These are phyloP conservation scores for Pithys albifrons DNA, from an alignment of 2,113 vertebrate species.

Conservation along the genomic window DNA sequence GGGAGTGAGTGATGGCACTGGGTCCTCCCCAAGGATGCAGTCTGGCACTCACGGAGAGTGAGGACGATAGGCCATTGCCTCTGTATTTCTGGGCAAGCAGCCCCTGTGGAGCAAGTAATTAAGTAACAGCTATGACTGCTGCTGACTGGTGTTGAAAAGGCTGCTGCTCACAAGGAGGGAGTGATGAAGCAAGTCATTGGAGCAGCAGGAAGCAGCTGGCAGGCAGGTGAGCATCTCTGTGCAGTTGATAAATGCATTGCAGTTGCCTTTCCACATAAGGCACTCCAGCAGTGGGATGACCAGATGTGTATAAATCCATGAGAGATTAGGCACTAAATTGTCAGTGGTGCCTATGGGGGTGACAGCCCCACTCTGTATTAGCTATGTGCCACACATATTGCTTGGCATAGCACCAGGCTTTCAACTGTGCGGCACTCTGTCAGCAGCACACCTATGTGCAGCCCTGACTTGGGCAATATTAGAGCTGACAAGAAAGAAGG, in stretches of 20 bases:
- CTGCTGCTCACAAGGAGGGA: background rate
- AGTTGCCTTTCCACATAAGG: background rate
- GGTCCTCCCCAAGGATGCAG: background rate
- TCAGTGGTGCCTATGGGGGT: background rate
- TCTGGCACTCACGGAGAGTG: background rate
- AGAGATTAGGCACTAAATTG: background rate
- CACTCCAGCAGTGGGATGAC: background rate
- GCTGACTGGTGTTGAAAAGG: background rate
- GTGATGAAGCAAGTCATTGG: background rate
- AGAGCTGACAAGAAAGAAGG: background rate
- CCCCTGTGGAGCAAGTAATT: background rate
- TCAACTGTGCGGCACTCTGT: background rate
- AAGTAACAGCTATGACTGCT: conserved; percentile 8
- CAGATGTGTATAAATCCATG: background rate
- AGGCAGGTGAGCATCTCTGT: background rate
- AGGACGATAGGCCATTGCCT: background rate
- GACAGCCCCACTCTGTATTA: background rate
- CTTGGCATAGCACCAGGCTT: background rate
- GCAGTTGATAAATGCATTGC: background rate
- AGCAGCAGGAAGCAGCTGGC: conserved; percentile 13
- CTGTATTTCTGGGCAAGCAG: conserved; percentile 7
- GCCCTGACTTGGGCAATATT: background rate
- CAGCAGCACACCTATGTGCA: background rate
- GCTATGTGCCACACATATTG: background rate
- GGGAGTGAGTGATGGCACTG: background rate